A percentile compares a stretch with the other conserved stretches of the same genome.
phyloP scores from a whole-genome alignment of 2,888 invertebrate species.

The Argyra leucocephala region DNA sequence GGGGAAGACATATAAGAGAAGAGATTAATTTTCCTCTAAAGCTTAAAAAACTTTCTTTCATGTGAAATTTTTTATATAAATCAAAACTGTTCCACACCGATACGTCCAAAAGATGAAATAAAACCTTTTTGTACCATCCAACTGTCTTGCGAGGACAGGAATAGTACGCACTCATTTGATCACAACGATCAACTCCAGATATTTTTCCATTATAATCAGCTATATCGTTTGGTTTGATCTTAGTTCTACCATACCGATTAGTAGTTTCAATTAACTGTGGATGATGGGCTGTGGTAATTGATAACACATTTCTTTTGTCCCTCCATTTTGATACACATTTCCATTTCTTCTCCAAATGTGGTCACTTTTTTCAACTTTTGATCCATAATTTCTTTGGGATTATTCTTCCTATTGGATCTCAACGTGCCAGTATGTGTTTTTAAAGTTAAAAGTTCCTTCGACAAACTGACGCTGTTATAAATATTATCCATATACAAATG shows the following conservation, averaged over 20 bases:
- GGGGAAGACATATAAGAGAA: too few species aligned
- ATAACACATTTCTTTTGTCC: neutral
- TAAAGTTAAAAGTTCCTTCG: too few species aligned
- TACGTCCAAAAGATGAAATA: constrained; percentile 13
- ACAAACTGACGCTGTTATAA: too few species aligned
- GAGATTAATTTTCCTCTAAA: too few species aligned
- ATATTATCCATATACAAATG: too few species aligned
- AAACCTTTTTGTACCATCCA: constrained; percentile 13
- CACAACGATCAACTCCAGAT: constrained; percentile 11
- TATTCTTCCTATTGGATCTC: too few species aligned
- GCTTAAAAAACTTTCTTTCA: too few species aligned
- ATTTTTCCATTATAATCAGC: constrained; percentile 10
- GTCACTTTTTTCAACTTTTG: constrained; percentile 18
- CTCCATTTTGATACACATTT: neutral
- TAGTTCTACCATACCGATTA: neutral
- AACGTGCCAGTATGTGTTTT: too few species aligned
- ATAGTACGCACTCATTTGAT: constrained; percentile 13
- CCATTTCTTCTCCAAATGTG: constrained; percentile 8
- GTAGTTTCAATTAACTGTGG: neutral
- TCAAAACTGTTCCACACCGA: neutral
- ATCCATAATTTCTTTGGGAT: too few species aligned
- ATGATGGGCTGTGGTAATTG: neutral
- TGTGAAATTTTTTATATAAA: neutral
- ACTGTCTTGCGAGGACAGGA: constrained; percentile 14
- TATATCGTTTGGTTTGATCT: constrained; percentile 12